Evolutionary conservation across 2,888 invertebrate genomes (phyloP).

Genomic region (Litoditis marina): DNA sequence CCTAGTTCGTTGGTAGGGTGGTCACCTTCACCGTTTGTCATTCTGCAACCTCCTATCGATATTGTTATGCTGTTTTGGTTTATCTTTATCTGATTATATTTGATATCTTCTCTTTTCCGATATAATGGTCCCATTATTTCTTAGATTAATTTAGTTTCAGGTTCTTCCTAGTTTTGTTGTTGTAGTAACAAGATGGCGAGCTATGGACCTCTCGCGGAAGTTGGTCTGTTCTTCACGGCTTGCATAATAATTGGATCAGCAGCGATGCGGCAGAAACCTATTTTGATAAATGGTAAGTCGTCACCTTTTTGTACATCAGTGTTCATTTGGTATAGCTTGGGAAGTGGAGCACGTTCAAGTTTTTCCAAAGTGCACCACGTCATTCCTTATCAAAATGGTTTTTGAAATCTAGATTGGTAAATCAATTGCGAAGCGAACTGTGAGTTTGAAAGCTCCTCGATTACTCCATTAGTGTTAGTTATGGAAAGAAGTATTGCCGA

Average conservation of each 20-base stretch:
- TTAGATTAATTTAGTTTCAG: background rate
- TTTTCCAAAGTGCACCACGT: background rate
- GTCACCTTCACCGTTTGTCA: background rate
- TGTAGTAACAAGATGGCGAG: constrained; percentile 3
- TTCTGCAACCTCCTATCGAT: too few species aligned
- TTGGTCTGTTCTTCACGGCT: constrained; percentile 11
- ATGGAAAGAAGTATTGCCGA: too few species aligned
- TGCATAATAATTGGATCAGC: constrained; percentile 10
- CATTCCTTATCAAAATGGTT: background rate
- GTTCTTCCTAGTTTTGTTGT: background rate
- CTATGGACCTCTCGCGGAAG: constrained; percentile 16
- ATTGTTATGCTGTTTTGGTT: too few species aligned
- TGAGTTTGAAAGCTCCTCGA: background rate
- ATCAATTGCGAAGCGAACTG: background rate
- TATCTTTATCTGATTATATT: background rate
- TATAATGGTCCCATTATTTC: background rate
- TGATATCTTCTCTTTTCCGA: background rate
- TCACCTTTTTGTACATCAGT: background rate
- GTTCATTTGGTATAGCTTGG: background rate
- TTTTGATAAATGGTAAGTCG: constrained; percentile 17
- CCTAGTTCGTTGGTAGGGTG: too few species aligned
- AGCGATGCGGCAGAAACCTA: constrained; percentile 2
- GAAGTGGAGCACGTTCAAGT: background rate
- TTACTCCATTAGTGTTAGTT: too few species aligned
- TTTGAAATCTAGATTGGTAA: background rate